Percentiles rank a stretch among this genome's conserved stretches.
These are phyloP conservation scores for Cephalotes varians DNA, from an alignment of 2,888 invertebrate genomes.

Conservation along the genomic window DNA sequence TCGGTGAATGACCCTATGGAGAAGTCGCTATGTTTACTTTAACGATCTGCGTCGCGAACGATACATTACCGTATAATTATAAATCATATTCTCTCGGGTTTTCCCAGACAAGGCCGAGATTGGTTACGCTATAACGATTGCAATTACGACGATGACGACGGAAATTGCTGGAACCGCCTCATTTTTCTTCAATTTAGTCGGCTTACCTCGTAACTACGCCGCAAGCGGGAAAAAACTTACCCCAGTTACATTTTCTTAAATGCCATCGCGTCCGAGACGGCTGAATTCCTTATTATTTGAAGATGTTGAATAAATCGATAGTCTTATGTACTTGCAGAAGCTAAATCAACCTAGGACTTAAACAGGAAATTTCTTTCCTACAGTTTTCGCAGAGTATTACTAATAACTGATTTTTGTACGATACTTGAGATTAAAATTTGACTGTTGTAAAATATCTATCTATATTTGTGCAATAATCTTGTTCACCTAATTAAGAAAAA, in stretches of 20 bases:
- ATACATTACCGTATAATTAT: conserved; percentile 71
- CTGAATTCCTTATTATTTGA: conserved; percentile 9
- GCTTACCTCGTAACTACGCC: neutral
- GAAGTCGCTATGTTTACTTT: conserved; percentile 73
- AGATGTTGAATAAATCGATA: conserved; percentile 24
- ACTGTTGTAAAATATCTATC: neutral
- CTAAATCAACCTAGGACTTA: neutral
- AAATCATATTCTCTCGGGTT: conserved; percentile 68
- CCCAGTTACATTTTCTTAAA: conserved; percentile 29
- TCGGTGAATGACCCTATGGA: conserved; percentile 58
- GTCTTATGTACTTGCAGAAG: neutral
- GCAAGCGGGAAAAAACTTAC: conserved; percentile 6
- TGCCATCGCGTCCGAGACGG: neutral
- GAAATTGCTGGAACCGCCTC: conserved; percentile 17
- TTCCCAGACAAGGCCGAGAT: neutral
- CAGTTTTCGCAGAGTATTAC: neutral
- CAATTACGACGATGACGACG: conserved; percentile 44
- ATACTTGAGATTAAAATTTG: neutral
- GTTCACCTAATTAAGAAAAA: neutral
- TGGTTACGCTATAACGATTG: conserved; percentile 34
- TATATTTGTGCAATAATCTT: too few species aligned
- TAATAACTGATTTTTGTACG: neutral
- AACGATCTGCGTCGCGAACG: conserved; percentile 63
- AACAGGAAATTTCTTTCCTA: neutral
- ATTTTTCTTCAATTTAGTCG: conserved; percentile 48